Evolutionary conservation across 2,888 invertebrate genomes (phyloP).

Genomic region (Drosophila seclusa): DNA sequence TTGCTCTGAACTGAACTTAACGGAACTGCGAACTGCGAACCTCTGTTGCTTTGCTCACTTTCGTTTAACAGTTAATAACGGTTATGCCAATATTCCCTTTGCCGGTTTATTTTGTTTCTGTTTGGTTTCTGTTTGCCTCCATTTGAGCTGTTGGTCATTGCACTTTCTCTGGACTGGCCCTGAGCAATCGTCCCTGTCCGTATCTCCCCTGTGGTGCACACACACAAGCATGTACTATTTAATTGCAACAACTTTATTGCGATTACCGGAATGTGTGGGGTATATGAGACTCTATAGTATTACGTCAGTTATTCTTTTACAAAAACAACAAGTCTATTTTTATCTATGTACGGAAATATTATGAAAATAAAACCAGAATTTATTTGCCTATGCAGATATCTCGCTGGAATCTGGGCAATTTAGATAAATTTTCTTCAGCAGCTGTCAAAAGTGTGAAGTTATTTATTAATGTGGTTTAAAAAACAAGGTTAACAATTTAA

Average conservation of each 20-base stretch:
- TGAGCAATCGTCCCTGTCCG: conserved; percentile 12
- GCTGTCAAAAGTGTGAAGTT: background rate
- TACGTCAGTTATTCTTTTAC: background rate
- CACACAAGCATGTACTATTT: conserved; percentile 2
- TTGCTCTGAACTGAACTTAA: background rate
- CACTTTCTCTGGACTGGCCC: conserved; percentile 35
- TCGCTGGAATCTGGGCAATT: background rate
- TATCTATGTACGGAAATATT: background rate
- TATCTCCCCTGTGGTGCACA: conserved; percentile 1
- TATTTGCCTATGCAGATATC: background rate
- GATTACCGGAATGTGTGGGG: conserved; percentile 7
- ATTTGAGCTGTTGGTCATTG: conserved; percentile 52
- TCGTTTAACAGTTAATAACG: conserved; percentile 22
- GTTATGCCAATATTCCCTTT: conserved; percentile 26
- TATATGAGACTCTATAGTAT: background rate
- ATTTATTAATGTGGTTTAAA: background rate
- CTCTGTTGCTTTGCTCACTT: conserved; percentile 2
- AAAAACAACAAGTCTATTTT: background rate
- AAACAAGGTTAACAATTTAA: background rate
- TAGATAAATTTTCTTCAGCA: background rate
- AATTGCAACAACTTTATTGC: conserved; percentile 31
- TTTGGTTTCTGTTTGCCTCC: conserved; percentile 10
- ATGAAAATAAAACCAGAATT: background rate
- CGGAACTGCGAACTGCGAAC: background rate
- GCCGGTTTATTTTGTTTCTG: conserved; percentile 4